Evolutionary conservation across 2,888 invertebrate genomes (phyloP), one percentile per base, ranked within the genome.

Genomic region (Liodrosophila aerea): DNA sequence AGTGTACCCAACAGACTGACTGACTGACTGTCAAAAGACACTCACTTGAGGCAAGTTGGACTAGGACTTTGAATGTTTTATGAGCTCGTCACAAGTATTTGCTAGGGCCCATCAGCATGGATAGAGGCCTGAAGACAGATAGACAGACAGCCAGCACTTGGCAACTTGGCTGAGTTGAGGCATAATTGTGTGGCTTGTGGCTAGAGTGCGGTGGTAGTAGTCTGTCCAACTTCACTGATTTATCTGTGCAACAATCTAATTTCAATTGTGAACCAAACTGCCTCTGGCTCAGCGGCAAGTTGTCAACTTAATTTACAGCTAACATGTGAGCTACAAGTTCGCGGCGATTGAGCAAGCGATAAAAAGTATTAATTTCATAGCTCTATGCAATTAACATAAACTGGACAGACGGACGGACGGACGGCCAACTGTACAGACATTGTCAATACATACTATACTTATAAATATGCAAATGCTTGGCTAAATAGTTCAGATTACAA

Each of bases 291-390:
- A 82, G 77, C 74, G 71, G 49, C 76, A 63, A 83, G 81, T 82
- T 82, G 81, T 83, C 81, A 82, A 82, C 81, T 82, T 82, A 82
- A 83, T 82, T 82, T 82, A 82, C 81, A 82, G 77, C 81, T 80
- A 77, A 82, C 82, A 81, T 75, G 78, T 80, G 76, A 81, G 80
- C 77, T 83, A 83, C 82, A 82, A 83, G 83, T 83, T 82, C 76
- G 74, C 80, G 54, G 73, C 73, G 81, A 81, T 81, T 77, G 83
- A 76, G 83, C 83, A 77, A 76, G 66, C 76, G 81, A 83, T 83
- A 83, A 82, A 78, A 83, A 76, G 78, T 83, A 82, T 82, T 82
- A 76, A 83, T 82, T 83, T 82, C 78, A 83, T 83, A 81, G 81
- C 68, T 68, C 68, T 30, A 63, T 69, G 81, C 76, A 81, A 80